Evolutionary conservation across 2,888 invertebrate species (phyloP), one percentile per base, ranked within the genome.

Genomic region (Stegophylla sp.): DNA sequence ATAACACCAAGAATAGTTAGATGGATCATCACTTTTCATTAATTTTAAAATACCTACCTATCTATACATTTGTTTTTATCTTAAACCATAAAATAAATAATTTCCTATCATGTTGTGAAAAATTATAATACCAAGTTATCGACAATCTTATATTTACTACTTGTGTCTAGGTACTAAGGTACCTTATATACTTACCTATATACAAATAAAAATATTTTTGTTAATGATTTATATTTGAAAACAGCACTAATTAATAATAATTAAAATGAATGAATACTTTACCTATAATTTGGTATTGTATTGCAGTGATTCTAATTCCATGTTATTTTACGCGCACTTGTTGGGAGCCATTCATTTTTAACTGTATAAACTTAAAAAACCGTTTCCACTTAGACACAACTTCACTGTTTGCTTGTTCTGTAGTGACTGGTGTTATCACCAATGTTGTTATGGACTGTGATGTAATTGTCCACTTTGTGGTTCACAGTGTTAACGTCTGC

Each of bases 391-490:
- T 0, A 51, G 1, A 1, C 0, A 23, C 51, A 3, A 5, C 15
- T 5, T 5, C 1, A 1, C 51, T 0, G 7, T 9, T 20, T 15
- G 20, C 34, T 48, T 28, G 74, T 41, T 41, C 23, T 12, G 15
- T 17, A 5, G 74, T 63, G 28, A 69, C 63, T 74, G 63, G 63
- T 75, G 63, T 75, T 75, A 75, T 75, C 74, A 51, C 23, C 10
- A 23, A 75, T 64, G 63, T 51, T 63, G 17, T 15, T 20, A 17
- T 20, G 23, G 23, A 48, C n/a, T 51, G 17, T 15, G 28, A 17
- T 20, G 23, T 41, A 48, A n/a, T 51, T 34, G 63, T 63, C 20
- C 20, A 63, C 51, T 12, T 63, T 15, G 23, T 51, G 1, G 51
- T 34, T 12, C n/a, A 48, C 74, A 74, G 74, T 74, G 74, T 74